Percentiles rank a stretch among this genome's conserved stretches.
These are phyloP conservation scores for Anagrus nilaparvatae DNA, from an alignment of 1,140 invertebrate genomes.

Conservation along the genomic window DNA sequence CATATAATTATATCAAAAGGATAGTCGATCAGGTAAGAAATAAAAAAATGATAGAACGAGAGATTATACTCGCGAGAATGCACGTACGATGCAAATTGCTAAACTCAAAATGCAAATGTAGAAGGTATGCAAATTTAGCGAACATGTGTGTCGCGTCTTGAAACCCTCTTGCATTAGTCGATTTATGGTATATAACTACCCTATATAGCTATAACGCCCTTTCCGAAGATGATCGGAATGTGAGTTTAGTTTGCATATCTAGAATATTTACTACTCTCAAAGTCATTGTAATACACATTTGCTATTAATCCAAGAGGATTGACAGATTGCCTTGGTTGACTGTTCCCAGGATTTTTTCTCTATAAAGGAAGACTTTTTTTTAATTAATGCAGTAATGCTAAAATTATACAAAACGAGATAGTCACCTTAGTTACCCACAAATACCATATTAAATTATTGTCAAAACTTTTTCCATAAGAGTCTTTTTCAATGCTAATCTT, in stretches of 20 bases:
- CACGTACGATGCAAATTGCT: conserved; percentile 41
- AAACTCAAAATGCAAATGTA: conserved; percentile 40
- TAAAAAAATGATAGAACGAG: too few relatives aligned
- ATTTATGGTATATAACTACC: conserved; percentile 8
- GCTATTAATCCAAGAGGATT: conserved; percentile 41
- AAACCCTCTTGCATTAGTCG: conserved; percentile 22
- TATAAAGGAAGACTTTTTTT: too few relatives aligned
- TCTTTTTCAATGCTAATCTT: too few relatives aligned
- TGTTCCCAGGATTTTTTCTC: too few relatives aligned
- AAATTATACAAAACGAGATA: too few relatives aligned
- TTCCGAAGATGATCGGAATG: conserved; percentile 40
- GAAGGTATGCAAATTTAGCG: conserved; percentile 38
- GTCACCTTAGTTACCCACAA: too few relatives aligned
- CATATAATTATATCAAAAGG: too few relatives aligned
- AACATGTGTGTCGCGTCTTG: conserved; percentile 42
- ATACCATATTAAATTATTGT: too few relatives aligned
- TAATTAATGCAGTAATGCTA: too few relatives aligned
- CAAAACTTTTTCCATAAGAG: too few relatives aligned
- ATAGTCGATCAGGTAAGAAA: too few relatives aligned
- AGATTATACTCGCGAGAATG: conserved; percentile 27
- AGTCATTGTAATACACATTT: conserved; percentile 29
- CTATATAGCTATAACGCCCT: conserved; percentile 11
- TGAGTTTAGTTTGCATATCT: conserved; percentile 39
- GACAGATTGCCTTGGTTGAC: conserved; percentile 40
- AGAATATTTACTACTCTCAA: conserved; percentile 43